A percentile compares a stretch with the other conserved stretches of the same genome.
phyloP scores from a whole-genome alignment of 2,797 vertebrate genomes.

The Poecile montanus region DNA sequence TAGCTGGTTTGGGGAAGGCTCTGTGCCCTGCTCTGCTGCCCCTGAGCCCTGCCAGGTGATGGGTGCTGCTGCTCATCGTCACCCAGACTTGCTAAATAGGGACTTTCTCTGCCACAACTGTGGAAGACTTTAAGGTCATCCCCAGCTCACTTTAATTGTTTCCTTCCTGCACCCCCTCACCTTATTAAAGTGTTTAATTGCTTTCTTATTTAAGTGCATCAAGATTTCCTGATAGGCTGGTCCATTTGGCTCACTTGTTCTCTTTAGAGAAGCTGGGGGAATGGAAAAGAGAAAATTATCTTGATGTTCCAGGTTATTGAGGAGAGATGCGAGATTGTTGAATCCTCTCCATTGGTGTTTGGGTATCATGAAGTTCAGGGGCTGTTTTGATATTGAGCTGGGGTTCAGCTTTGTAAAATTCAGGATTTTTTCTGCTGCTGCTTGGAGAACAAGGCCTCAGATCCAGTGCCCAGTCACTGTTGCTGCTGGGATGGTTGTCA shows the following conservation, averaged over 20 bases:
- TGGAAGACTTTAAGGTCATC: background rate
- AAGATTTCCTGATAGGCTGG: background rate
- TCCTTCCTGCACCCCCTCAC: background rate
- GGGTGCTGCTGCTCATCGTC: accelerated
- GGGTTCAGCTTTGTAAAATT: background rate
- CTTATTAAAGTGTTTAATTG: conserved; percentile 24
- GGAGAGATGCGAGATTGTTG: accelerated
- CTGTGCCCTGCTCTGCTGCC: background rate
- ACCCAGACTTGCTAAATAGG: accelerated
- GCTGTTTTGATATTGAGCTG: background rate
- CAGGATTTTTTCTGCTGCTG: background rate
- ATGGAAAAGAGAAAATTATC: background rate
- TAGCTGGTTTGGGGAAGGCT: accelerated
- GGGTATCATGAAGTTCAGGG: background rate
- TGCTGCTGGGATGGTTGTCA: background rate
- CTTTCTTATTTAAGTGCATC: background rate
- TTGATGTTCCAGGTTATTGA: background rate
- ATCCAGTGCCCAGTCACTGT: accelerated
- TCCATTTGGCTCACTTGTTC: background rate
- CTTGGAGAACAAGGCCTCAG: background rate
- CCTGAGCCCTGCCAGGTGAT: background rate
- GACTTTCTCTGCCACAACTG: accelerated
- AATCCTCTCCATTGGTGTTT: background rate
- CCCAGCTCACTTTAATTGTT: background rate
- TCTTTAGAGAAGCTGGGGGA: background rate